Evolutionary conservation across 1,140 invertebrate genomes (phyloP), one percentile per base, ranked within the genome.

Genomic region (Zelostemma sp.): DNA sequence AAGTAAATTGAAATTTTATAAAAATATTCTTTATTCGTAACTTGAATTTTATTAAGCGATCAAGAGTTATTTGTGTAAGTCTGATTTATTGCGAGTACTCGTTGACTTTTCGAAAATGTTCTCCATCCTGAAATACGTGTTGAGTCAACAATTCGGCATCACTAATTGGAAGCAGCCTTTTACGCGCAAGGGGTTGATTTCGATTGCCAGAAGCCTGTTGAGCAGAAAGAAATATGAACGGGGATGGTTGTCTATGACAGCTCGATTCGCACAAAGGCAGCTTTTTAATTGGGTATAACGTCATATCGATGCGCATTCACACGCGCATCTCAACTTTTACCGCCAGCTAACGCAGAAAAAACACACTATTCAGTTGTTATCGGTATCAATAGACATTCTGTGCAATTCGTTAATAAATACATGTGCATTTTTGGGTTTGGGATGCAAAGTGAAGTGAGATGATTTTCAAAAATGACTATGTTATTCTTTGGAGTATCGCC

Each of bases 281-380:
- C 66, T 80, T 81, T 83, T 83, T 81, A 83, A 83, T 83, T 83
- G 81, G 80, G 81, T 25, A 25, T 83, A 81, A 80, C 79, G 80
- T 81, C 80, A 80, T 81, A 80, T 80, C 75, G 75, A 77, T 71
- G 72, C 74, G 73, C 68, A 73, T 79, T 81, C 77, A 75, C 72
- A 78, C 73, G 74, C 73, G 74, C 73, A 68, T 74, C 74, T 77
- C 68, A 74, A 76, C 74, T 72, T 78, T 80, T 71, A 68, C 68
- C 61, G 68, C 70, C 70, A 68, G 57, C 64, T 51, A 68, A 61
- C 46, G 66, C 62, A 67, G 54, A 72, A 72, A 63, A 62, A 59
- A 62, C 53, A 58, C 55, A 61, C 63, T 62, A 48, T 59, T 50
- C 61, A 66, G 57, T 71, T 71, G 62, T 41, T 61, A 71, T 71